Conservation (phyloP, 92 coral and sea anemone species). For the Palythoa grandis region DNA sequence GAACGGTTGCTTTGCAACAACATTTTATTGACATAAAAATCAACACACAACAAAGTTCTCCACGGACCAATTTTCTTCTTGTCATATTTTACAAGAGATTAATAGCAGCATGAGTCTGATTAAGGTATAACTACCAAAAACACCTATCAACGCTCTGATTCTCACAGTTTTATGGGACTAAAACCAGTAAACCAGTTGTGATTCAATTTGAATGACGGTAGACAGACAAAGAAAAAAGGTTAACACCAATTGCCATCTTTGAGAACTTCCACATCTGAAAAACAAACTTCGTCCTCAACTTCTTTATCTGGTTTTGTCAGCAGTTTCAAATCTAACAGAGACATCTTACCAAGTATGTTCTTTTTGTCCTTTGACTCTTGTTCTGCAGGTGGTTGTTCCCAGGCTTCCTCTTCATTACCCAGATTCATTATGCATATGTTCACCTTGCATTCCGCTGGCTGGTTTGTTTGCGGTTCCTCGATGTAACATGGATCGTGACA, state of each 20-base stretch:
- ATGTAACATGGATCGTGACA: constrained; percentile 28
- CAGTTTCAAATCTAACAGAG: constrained; percentile 11
- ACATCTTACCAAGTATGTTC: constrained; percentile 18
- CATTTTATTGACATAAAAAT: too few species aligned
- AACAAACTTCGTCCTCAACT: neutral
- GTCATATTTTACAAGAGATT: too few species aligned
- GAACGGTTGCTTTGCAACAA: too few species aligned
- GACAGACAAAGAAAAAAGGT: neutral
- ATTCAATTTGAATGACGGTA: neutral
- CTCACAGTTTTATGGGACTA: neutral
- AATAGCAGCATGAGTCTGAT: neutral
- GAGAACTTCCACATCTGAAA: constrained; percentile 13
- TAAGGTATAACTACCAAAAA: neutral
- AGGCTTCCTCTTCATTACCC: constrained; percentile 27
- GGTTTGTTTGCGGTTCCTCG: constrained; percentile 29
- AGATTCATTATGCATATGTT: constrained; percentile 38
- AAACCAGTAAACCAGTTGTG: neutral
- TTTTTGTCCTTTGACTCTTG: constrained; percentile 7
- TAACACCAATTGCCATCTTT: constrained; percentile 23
- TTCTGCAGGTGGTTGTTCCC: neutral
- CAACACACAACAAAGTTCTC: too few species aligned
- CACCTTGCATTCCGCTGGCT: constrained; percentile 38
- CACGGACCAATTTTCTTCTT: too few species aligned
- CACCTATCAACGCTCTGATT: neutral
- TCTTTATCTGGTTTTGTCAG: constrained; percentile 10